Conservation (phyloP, 1,140 invertebrate species). For the Zaprionus ghesquierei region DNA sequence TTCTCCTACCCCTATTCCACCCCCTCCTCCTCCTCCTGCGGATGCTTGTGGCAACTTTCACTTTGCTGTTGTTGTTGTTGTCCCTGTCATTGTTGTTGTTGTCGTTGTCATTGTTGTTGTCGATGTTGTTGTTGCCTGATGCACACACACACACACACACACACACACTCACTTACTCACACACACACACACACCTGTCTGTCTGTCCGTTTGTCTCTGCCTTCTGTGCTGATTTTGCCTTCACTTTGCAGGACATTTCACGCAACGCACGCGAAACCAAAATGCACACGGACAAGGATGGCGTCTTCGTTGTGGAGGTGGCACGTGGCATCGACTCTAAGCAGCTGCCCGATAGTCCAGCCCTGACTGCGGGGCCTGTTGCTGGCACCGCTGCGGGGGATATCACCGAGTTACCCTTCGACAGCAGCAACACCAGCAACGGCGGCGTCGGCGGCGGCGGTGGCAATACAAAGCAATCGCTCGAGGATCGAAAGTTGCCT, state of each 20-base stretch:
- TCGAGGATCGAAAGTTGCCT: constrained; percentile 54
- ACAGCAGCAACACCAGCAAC: constrained; percentile 39
- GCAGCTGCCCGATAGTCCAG: constrained; percentile 52
- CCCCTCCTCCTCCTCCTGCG: not conserved
- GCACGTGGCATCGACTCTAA: constrained; percentile 77
- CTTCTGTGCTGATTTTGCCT: not conserved
- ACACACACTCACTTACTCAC: not conserved
- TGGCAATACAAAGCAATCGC: constrained; percentile 16
- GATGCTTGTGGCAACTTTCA: constrained; percentile 5
- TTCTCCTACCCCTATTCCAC: not conserved
- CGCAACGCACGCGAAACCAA: constrained; percentile 87
- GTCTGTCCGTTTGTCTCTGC: not conserved
- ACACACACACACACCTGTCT: not conserved
- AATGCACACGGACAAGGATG: constrained; percentile 88
- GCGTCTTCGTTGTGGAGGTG: constrained; percentile 91
- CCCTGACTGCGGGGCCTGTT: constrained; percentile 43
- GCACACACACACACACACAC: not conserved
- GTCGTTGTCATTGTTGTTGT: constrained; percentile 15
- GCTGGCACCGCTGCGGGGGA: constrained; percentile 20
- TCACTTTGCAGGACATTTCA: constrained; percentile 85
- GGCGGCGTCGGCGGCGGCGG: constrained; percentile 15
- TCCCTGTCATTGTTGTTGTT: not conserved
- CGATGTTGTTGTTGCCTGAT: constrained; percentile 39
- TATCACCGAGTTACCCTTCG: constrained; percentile 63
- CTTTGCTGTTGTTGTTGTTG: not conserved